Conservation (phyloP, 2,797 vertebrate species). For the Agapornis canus region DNA sequence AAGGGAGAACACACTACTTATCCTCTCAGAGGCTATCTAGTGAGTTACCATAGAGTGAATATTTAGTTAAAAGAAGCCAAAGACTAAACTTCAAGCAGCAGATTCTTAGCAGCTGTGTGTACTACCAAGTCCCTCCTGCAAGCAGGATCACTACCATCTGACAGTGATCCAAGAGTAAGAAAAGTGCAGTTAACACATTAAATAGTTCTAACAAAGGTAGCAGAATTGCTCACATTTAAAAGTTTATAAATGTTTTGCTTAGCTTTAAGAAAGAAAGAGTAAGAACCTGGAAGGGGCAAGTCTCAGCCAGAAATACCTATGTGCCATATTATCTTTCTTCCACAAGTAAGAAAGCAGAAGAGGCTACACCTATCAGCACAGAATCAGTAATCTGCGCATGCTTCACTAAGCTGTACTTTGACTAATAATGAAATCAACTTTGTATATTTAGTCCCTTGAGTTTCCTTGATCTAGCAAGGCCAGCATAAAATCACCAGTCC, state of each 20-base stretch:
- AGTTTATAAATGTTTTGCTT: background rate
- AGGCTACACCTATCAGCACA: background rate
- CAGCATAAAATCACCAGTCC: background rate
- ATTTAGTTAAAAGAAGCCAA: background rate
- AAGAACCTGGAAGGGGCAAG: fast-evolving
- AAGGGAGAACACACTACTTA: background rate
- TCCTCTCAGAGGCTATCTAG: background rate
- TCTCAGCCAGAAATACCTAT: background rate
- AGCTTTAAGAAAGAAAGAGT: background rate
- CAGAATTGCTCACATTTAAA: background rate
- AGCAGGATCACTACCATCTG: background rate
- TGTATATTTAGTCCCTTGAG: background rate
- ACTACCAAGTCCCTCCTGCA: background rate
- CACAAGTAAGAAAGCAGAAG: background rate
- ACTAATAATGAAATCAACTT: background rate
- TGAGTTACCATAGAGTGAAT: background rate
- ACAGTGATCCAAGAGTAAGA: background rate
- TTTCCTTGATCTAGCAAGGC: background rate
- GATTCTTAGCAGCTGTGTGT: fast-evolving
- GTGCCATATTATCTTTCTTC: background rate
- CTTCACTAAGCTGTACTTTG: background rate
- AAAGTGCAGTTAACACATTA: background rate
- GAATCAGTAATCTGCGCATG: background rate
- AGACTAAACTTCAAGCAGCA: background rate
- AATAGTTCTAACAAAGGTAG: background rate